Conservation (phyloP, 2,888 invertebrate genomes). For the Enchytraeus crypticus region DNA sequence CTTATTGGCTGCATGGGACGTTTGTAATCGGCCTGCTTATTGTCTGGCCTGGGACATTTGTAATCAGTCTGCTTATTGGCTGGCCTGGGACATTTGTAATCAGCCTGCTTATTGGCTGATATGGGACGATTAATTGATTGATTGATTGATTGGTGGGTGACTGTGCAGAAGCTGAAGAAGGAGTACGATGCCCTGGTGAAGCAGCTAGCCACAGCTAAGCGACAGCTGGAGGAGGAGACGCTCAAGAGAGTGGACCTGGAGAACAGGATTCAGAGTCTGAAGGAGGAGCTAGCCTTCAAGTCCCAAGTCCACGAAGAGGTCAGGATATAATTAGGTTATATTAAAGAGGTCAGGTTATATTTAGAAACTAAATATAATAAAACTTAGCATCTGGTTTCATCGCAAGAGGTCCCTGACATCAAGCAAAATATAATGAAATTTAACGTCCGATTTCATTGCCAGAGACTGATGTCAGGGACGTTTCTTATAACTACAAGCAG, state of each 20-base stretch:
- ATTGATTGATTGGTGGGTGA: too few relatives aligned
- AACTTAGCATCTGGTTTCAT: too few relatives aligned
- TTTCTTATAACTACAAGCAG: too few relatives aligned
- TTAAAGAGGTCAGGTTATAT: neutral
- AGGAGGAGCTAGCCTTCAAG: constrained; percentile 84
- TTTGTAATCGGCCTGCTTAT: neutral
- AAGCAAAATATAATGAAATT: too few relatives aligned
- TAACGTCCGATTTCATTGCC: too few relatives aligned
- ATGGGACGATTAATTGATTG: too few relatives aligned
- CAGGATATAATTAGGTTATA: neutral
- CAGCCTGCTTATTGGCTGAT: too few relatives aligned
- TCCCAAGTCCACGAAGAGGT: constrained; percentile 57
- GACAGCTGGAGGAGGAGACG: constrained; percentile 86
- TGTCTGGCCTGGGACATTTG: neutral
- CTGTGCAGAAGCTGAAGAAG: constrained; percentile 71
- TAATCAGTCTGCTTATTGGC: neutral
- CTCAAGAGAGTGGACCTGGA: constrained; percentile 85
- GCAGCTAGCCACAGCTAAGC: constrained; percentile 70
- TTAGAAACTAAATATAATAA: neutral
- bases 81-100: neutral
- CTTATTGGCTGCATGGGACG: too few relatives aligned
- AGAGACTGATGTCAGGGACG: too few relatives aligned
- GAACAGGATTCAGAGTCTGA: constrained; percentile 71
- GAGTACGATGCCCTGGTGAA: constrained; percentile 63
- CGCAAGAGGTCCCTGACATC: too few relatives aligned